These are phyloP conservation scores for Forbesichthys agassizii DNA, from an alignment of 2,113 vertebrate species.

Conservation along the genomic window DNA sequence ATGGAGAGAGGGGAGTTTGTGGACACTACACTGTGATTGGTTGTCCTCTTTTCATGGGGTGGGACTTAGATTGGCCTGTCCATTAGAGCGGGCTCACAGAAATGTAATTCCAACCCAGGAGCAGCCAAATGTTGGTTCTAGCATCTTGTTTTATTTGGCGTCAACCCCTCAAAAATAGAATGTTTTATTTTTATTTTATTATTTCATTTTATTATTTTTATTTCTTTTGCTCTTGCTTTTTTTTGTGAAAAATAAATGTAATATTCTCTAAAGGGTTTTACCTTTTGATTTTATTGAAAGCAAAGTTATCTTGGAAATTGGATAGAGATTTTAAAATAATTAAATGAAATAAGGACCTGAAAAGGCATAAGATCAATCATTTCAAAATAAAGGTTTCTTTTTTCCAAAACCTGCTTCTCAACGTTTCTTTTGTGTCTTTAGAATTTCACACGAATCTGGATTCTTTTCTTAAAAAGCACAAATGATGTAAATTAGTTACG, in stretches of 20 bases:
- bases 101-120: conserved; percentile 36
- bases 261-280: conserved; percentile 49
- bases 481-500: background rate
- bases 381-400: conserved; percentile 78
- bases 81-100: conserved; percentile 25
- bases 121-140: conserved; percentile 65
- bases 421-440: conserved; percentile 40
- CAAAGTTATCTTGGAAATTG: conserved; percentile 50
- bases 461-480: background rate
- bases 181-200: conserved; percentile 33
- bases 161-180: conserved; percentile 39
- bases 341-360: conserved; percentile 41
- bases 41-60: conserved; percentile 39
- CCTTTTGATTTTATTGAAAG: conserved; percentile 52
- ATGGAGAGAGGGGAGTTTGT: conserved; percentile 73
- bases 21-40: conserved; percentile 79
- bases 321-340: conserved; percentile 51
- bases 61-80: conserved; percentile 22
- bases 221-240: conserved; percentile 29
- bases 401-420: conserved; percentile 53
- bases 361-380: conserved; percentile 70
- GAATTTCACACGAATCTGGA: background rate
- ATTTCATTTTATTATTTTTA: no score
- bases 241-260: conserved; percentile 46
- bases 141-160: conserved; percentile 64